Evolutionary conservation across 2,113 vertebrate species (phyloP).

Genomic region (Pristiophorus japonicus): DNA sequence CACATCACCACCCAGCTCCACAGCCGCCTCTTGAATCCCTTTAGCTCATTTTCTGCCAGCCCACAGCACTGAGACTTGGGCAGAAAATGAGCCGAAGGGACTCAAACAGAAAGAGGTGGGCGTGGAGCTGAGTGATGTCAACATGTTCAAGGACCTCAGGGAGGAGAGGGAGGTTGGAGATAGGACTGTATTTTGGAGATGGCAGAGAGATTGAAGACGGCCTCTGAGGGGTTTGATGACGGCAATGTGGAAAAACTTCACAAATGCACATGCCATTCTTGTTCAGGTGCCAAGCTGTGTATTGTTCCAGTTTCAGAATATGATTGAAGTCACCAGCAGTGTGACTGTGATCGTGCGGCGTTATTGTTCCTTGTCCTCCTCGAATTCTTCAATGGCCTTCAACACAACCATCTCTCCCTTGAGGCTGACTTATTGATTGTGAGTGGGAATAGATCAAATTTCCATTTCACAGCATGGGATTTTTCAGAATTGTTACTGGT

Average conservation of each 20-base stretch:
- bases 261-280: not conserved
- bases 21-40: not conserved
- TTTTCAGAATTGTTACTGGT: not conserved
- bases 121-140: not conserved
- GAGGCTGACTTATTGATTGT: not conserved
- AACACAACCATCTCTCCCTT: not conserved
- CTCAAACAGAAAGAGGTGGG: not conserved
- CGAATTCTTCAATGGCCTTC: not conserved
- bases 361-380: not conserved
- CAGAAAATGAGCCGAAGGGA: not conserved
- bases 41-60: not conserved
- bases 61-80: not conserved
- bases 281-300: not conserved
- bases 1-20: not conserved
- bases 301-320: not conserved
- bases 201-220: not conserved
- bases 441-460: not conserved
- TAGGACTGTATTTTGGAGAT: not conserved
- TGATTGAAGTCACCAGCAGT: not conserved
- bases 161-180: not conserved
- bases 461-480: not conserved
- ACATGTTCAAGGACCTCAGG: not conserved
- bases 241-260: not conserved
- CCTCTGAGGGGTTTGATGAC: not conserved
- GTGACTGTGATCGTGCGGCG: not conserved